Conservation (phyloP, 2,113 vertebrate species). For the Guaruba guarouba region DNA sequence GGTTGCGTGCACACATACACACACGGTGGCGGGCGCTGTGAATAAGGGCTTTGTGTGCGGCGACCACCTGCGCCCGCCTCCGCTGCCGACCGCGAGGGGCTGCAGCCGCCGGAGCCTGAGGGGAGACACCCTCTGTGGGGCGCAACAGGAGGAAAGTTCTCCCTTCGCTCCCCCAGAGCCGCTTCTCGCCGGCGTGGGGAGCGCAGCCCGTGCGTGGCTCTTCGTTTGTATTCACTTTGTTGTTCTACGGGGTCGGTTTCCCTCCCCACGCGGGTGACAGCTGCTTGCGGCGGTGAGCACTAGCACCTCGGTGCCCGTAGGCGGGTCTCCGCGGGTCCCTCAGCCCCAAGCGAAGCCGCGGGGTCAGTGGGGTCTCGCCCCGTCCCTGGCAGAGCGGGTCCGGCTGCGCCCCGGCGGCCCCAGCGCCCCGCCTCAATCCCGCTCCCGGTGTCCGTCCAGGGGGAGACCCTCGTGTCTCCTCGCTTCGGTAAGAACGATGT, state of each 20-base stretch:
- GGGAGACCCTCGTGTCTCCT: rapidly evolving
- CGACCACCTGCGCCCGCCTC: constrained; percentile 27
- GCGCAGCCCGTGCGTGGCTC: background rate
- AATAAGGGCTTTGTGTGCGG: constrained; percentile 26
- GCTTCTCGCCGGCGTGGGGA: background rate
- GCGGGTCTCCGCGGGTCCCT: background rate
- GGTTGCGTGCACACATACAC: background rate
- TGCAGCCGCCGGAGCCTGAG: background rate
- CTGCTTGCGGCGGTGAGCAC: background rate
- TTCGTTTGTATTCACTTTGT: background rate
- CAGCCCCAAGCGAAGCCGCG: background rate
- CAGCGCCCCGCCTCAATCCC: background rate
- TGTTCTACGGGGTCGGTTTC: background rate
- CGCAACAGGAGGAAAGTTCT: background rate
- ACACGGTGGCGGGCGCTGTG: background rate
- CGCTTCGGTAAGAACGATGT: background rate
- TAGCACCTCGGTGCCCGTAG: background rate
- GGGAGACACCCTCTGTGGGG: background rate
- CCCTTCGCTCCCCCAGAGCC: background rate
- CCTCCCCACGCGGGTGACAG: background rate
- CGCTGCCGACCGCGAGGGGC: background rate
- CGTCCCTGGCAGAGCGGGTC: too few relatives aligned
- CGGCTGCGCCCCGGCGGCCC: background rate
- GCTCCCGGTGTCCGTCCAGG: too few relatives aligned
- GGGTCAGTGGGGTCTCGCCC: background rate